These are phyloP conservation scores for Aurelia aurita DNA, from an alignment of 30 jellyfish, hydroid and myxozoan species.

Conservation along the genomic window DNA sequence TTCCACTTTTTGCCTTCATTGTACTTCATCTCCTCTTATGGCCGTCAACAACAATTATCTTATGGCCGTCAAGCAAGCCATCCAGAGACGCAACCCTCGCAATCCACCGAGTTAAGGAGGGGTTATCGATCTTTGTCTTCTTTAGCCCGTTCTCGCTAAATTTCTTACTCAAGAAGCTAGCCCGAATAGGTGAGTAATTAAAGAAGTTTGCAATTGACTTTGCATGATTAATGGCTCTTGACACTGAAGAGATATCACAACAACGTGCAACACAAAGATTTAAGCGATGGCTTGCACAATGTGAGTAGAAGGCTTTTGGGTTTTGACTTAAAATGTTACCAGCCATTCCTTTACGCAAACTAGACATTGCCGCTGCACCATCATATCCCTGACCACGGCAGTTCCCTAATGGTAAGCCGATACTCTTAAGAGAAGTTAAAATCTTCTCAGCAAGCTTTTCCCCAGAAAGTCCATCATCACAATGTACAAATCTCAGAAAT, in stretches of 20 bases:
- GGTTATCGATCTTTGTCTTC: slow-evolving; percentile 20
- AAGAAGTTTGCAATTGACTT: slow-evolving; percentile 19
- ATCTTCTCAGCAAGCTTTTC: slow-evolving; percentile 15
- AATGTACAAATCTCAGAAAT: slow-evolving; percentile 29
- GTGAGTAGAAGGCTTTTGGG: too few relatives aligned
- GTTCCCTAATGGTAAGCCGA: slow-evolving; percentile 33
- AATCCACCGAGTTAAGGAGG: slow-evolving; percentile 12
- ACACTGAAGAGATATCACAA: slow-evolving; percentile 8
- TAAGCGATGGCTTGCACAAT: too few relatives aligned
- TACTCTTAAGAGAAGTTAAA: slow-evolving; percentile 24
- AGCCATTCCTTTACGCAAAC: too few relatives aligned
- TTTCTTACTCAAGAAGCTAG: slow-evolving; percentile 11
- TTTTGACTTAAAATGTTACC: too few relatives aligned
- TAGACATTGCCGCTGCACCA: slow-evolving; percentile 12
- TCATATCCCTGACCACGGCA: too few relatives aligned
- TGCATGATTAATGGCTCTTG: slow-evolving; percentile 8
- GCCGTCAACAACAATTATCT: too few relatives aligned
- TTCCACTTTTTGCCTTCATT: slow-evolving; percentile 17
- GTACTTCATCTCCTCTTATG: slow-evolving; percentile 32
- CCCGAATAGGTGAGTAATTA: slow-evolving; percentile 14
- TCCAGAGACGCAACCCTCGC: slow-evolving; percentile 26
- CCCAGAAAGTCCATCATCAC: slow-evolving; percentile 37
- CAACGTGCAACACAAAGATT: slow-evolving; percentile 31
- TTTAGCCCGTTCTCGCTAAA: slow-evolving; percentile 1
- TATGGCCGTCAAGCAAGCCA: too few relatives aligned